Evolutionary conservation across 2,888 invertebrate genomes (phyloP), one percentile per base, ranked within the genome.

Genomic region (Pristionchus mayeri): DNA sequence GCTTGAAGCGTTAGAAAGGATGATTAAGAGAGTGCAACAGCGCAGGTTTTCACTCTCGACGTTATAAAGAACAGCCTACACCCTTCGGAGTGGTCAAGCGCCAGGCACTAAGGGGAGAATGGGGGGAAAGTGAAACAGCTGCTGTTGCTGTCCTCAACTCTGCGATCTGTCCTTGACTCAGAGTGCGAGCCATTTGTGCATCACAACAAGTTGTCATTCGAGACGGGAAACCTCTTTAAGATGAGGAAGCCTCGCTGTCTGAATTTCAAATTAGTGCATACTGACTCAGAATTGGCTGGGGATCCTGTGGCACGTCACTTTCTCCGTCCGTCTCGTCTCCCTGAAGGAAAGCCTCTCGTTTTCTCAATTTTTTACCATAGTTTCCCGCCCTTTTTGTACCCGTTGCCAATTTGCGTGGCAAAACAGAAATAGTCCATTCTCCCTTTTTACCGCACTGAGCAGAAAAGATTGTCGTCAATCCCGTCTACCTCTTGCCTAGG

Each of bases 231-330:
- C n/a, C n/a, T n/a, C n/a, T n/a, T n/a, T n/a, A n/a, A n/a, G n/a
- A n/a, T n/a, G 63, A 63, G 13, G 71, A 63, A 63, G 34, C 63
- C 63, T 34, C 34, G 16, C 57, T 57, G n/a, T n/a, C n/a, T n/a
- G 13, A 44, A 6, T 13, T 44, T 44, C 7, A 44, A 44, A 44
- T 44, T 44, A 24, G n/a, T n/a, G n/a, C n/a, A 37, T 48, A 85
- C 86, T 30, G 30, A 85, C 85, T 85, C 40, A 87, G 79, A 54
- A 87, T 86, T 18, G 87, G 87, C 18, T 85, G 86, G 3, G 87
- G 87, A 85, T 87, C 87, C 76, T 87, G 87, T 24, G 87, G 87
- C 11, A 87, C 78, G 54, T 85, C 75, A 11, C 85, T 85, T 52
- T 87, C 88, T 9, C 40, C 75, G 60, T 63, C 44, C 21, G 82